A percentile compares a stretch with the other conserved stretches of the same genome.
Conservation (phyloP, 1,140 invertebrate species). For the Trichoplusia ni region DNA sequence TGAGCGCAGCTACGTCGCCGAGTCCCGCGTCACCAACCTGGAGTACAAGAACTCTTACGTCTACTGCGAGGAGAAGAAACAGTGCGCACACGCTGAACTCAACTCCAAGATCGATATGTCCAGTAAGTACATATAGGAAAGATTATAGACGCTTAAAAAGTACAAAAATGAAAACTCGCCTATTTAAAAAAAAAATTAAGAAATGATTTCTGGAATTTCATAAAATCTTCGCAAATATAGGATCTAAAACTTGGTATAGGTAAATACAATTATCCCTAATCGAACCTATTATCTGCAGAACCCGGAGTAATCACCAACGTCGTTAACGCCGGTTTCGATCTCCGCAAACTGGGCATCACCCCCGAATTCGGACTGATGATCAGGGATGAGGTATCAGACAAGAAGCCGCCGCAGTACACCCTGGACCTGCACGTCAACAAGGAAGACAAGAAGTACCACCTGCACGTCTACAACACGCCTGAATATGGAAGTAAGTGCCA, state of each 20-base stretch:
- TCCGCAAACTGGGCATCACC: slow-evolving; percentile 86
- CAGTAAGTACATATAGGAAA: too few relatives aligned
- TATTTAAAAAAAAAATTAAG: too few relatives aligned
- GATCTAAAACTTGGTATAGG: too few relatives aligned
- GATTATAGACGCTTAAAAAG: too few relatives aligned
- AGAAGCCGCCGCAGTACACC: slow-evolving; percentile 83
- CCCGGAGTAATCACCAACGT: slow-evolving; percentile 59
- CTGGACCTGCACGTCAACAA: slow-evolving; percentile 87
- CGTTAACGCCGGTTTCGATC: slow-evolving; percentile 80
- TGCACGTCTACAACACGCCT: slow-evolving; percentile 84
- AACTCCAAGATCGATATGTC: slow-evolving; percentile 82
- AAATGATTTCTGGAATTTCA: too few relatives aligned
- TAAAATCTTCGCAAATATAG: too few relatives aligned
- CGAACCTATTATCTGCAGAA: slow-evolving; percentile 40
- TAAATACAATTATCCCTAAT: neutral
- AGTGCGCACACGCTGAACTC: slow-evolving; percentile 87
- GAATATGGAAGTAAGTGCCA: slow-evolving; percentile 68
- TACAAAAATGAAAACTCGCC: too few relatives aligned
- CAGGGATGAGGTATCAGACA: slow-evolving; percentile 82
- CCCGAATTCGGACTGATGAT: slow-evolving; percentile 87
- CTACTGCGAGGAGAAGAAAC: slow-evolving; percentile 89
- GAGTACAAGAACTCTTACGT: slow-evolving; percentile 86
- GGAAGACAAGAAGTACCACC: slow-evolving; percentile 86
- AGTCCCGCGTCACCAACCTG: slow-evolving; percentile 86
- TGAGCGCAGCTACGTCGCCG: slow-evolving; percentile 82